These are phyloP conservation scores for Engraulis encrasicolus DNA, from an alignment of 2,113 vertebrate species.

Conservation along the genomic window DNA sequence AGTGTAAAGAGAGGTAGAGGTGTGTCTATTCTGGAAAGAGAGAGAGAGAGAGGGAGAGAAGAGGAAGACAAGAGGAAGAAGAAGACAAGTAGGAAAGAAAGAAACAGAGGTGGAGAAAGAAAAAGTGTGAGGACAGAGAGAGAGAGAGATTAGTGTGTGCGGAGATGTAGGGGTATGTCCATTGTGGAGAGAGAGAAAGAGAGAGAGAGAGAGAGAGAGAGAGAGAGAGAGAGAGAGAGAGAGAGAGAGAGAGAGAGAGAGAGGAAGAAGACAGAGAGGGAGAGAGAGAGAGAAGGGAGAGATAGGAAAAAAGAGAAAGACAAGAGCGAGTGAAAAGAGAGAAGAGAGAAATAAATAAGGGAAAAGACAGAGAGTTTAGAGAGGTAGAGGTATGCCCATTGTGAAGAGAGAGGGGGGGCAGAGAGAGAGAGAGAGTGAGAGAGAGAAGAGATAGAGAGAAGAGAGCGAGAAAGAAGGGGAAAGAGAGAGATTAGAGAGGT, in stretches of 20 bases:
- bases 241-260: not conserved
- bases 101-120: not conserved
- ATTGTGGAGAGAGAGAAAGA: constrained; percentile 53
- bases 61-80: not conserved
- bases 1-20: not conserved
- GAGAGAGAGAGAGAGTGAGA: not conserved
- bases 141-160: not conserved
- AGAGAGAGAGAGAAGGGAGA: not conserved
- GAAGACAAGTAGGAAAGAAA: not conserved
- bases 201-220: not conserved
- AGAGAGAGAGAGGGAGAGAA: not conserved
- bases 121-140: not conserved
- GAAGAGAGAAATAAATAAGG: not conserved
- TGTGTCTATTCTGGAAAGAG: constrained; percentile 62
- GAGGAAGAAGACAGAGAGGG: not conserved
- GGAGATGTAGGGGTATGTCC: constrained; percentile 48
- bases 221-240: not conserved
- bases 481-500: too few relatives aligned
- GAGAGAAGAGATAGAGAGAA: not conserved
- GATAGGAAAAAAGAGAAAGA: not conserved
- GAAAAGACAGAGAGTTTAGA: not conserved
- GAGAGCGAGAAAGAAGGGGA: not conserved
- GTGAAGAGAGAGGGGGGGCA: constrained; percentile 32
- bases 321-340: too few relatives aligned
- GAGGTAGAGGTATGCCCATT: constrained; percentile 58